phyloP scores from a whole-genome alignment of 2,113 vertebrate species.

The Pelvicachromis taeniatus region DNA sequence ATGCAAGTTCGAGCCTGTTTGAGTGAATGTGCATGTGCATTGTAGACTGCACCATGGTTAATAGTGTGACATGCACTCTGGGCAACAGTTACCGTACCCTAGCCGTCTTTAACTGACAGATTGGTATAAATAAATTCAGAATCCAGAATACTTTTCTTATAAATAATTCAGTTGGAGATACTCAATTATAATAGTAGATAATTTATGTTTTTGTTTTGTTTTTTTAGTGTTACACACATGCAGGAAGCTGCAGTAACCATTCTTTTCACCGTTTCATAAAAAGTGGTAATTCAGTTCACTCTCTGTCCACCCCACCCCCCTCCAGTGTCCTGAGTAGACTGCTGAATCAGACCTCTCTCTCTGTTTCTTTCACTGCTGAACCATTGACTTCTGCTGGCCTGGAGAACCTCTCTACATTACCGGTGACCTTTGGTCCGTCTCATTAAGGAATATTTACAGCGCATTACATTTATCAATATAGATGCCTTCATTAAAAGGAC shows the following conservation, averaged over 20 bases:
- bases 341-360: conserved; percentile 60
- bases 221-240: neutral
- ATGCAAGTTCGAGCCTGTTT: conserved; percentile 21
- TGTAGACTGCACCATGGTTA: neutral
- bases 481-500: neutral
- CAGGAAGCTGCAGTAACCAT: conserved; percentile 21
- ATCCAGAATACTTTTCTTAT: neutral
- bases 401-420: conserved; percentile 25
- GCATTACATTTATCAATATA: neutral
- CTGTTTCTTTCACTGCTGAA: conserved; percentile 52
- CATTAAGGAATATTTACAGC: conserved; percentile 16
- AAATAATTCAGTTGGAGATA: neutral
- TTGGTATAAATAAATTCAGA: neutral
- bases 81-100: neutral
- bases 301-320: neutral
- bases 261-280: conserved; percentile 36
- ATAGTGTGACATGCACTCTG: neutral
- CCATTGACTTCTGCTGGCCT: conserved; percentile 48
- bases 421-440: conserved; percentile 50
- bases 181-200: no score
- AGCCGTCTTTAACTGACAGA: neutral
- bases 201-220: neutral
- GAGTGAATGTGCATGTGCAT: neutral
- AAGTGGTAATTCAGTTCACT: conserved; percentile 6
- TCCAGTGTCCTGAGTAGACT: conserved; percentile 32